Evolutionary conservation across 2,888 invertebrate genomes (phyloP), one percentile per base, ranked within the genome.

Genomic region (Lasioglossum lativentre): DNA sequence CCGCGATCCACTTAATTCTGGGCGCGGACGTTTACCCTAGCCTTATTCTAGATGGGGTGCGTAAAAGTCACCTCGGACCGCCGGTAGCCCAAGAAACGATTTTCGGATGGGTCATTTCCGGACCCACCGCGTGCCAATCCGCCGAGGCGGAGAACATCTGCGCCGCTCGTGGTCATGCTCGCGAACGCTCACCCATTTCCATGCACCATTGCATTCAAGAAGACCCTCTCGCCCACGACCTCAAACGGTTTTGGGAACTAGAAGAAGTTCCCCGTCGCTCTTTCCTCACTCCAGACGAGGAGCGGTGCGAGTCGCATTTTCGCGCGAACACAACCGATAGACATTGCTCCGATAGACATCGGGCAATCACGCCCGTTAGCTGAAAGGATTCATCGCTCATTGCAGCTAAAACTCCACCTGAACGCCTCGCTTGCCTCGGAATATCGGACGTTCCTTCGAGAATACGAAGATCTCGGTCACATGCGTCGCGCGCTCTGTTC

Each of bases 71-170:
- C 8, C 10, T 0, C 27, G 59, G 27, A n/a, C n/a, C 1, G 3
- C 59, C 59, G n/a, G n/a, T 59, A 4, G 59, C 59, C 0, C 59
- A 59, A 27, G 8, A 59, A 19, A 59, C 59, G 4, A 10, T 27
- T 1, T 59, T 59, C 10, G 59, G 59, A 2, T 59, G 12, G 59
- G 5, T 59, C 12, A 19, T 59, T 3, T 59, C 59, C 59, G 59
- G 59, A 23, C 59, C 59, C 10, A 59, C n/a, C 52, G 16, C 23
- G 23, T 19, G 52, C 10, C 0, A 40, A 0, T 23, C 52, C 5
- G 0, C 1, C 1, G 52, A 40, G 10, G 1, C 40, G 10, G 8
- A 1, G 1, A 10, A 0, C 40, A 3, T 0, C 10, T 1, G 40
- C 10, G 40, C 1, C 1, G 2, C 40, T 12, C 10, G 40, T 40